Base-by-base conservation (phyloP, 2,888 invertebrate species). In the Eristalinus sepulchralis region DNA sequence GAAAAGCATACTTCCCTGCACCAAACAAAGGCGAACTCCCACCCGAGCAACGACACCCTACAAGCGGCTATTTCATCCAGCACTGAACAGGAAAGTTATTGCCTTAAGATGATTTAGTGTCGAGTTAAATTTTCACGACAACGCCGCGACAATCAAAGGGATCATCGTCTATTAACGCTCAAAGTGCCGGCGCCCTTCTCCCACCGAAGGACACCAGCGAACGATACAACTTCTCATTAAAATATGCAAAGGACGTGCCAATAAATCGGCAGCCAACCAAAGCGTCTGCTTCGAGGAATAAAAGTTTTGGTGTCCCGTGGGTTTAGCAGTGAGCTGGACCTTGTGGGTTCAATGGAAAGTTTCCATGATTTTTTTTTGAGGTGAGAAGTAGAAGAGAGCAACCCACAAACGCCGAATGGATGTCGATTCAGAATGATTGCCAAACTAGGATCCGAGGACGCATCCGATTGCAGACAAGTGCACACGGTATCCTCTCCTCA, bases 211-310 rank as follows among this genome's bases (percentile, higher is more conserved):
- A 27, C 59, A 64, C 60, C 34, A 80, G 39, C 22, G 70, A 67
- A 55, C 62, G 39, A 10, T 2, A 47, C 47, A 47, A 47, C n/a
- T 34, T 76, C 59, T 77, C 76, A 81, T 77, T 81, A 84, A 81
- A 81, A 81, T 84, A 84, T 84, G 81, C 84, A 71, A 67, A 76
- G 63, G 72, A 81, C 76, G 84, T 81, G 76, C 81, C 84, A 77
- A 84, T 77, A 84, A 72, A 81, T 71, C 76, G 75, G 6, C 47
- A 13, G n/a, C n/a, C n/a, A 34, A 34, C 63, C 2, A 73, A 64
- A 72, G n/a, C 39, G 39, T 39, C 39, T 39, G 39, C n/a, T 39
- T 39, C n/a, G 5, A 17, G 17, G 47, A 47, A n/a, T 20, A 47
- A 17, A 17, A 47, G 47, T 17, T 47, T 17, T n/a, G 13, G 1